phyloP scores from a whole-genome alignment of 2,797 vertebrate genomes.

The Callimico goeldii region DNA sequence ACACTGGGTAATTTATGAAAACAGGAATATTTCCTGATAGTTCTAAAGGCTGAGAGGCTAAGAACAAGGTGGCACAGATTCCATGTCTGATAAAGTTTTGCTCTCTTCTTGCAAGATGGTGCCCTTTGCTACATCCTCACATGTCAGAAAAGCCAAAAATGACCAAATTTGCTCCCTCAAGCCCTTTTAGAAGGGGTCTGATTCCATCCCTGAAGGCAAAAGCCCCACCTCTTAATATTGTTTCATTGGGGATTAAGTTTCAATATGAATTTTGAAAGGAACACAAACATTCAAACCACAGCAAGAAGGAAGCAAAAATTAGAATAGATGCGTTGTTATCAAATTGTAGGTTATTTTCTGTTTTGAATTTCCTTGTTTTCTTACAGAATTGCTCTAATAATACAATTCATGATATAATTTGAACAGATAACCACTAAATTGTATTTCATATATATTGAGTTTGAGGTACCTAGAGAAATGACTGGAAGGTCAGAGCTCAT shows the following conservation, averaged over 20 bases:
- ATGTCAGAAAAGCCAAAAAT: neutral
- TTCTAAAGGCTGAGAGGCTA: neutral
- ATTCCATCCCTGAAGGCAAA: neutral
- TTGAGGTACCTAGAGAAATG: neutral
- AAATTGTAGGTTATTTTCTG: neutral
- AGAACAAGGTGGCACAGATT: neutral
- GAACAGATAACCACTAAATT: neutral
- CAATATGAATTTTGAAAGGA: neutral
- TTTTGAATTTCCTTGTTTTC: neutral
- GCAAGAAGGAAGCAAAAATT: neutral
- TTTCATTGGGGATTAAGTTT: neutral
- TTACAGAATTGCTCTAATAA: neutral
- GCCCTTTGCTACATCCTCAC: neutral
- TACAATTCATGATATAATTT: neutral
- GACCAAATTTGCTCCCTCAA: neutral
- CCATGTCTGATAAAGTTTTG: neutral
- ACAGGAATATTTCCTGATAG: neutral
- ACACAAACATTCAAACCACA: neutral
- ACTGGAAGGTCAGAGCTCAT: neutral
- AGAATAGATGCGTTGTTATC: neutral
- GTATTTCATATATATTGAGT: neutral
- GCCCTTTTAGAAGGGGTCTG: neutral
- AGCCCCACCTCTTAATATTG: neutral
- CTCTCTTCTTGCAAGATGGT: neutral
- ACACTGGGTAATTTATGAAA: neutral